Base-by-base conservation (phyloP, 1,140 invertebrate genomes). In the Pseudomyrmex concolor region DNA sequence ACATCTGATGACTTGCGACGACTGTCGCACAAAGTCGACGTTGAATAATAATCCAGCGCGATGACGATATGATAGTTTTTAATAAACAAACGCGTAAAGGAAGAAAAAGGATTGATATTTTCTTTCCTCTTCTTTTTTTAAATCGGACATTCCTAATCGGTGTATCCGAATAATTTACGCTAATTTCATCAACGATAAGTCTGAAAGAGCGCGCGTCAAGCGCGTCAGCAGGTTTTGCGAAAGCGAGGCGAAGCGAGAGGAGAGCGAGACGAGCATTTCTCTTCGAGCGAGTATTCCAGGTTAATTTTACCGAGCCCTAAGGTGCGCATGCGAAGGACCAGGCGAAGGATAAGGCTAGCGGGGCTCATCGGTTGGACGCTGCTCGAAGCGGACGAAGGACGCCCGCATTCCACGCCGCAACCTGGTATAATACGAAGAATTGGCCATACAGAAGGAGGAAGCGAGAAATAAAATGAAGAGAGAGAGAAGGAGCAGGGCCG, bases 341-440 rank as follows among this genome's bases (percentile, higher is more conserved):
- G 86, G 85, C 86, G 88, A 91, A 92, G 91, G 91, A 91, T 92
- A 92, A 92, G 88, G 90, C 90, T 92, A 92, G 91, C 90, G 89
- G 86, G 84, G 88, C 90, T 92, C 90, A 92, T 92, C 90, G 91
- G 90, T 87, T 91, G 90, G 90, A 91, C 85, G 91, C 76, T 91
- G 91, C 91, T 91, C 90, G 84, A 89, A 93, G 92, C 90, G 89
- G 90, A 92, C 91, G 93, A 94, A 94, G 93, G 93, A 94, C 93
- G 93, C 92, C 93, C 93, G 93, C 93, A 94, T 94, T 94, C 93
- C 93, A 92, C 89, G 88, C 90, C 90, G 89, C 91, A 93, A 92
- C 91, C 92, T 93, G 91, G 89, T 94, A 93, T 94, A 94, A 93
- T 94, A 94, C 93, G 91, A 93, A 92, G 93, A 94, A 94, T 93